Base-by-base conservation (phyloP, 2,797 vertebrate genomes). In the Brotula barbata region DNA sequence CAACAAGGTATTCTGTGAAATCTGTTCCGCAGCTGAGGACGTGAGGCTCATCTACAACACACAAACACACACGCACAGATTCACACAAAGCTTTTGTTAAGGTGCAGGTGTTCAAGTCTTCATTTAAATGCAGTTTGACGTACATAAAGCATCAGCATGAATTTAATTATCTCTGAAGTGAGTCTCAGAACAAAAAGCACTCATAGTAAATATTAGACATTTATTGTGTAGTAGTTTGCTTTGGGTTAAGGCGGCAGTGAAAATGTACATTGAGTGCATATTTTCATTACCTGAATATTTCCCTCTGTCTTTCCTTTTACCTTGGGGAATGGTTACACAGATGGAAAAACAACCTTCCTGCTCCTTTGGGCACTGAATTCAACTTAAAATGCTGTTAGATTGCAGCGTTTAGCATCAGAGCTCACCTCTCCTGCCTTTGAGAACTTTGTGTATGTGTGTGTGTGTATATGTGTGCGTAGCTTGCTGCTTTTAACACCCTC, bases 251-350 rank as follows among this genome's bases (percentile, higher is more conserved):
- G 51, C 46, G 13, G 51, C 41, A 42, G 17, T 50, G 37, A 64
- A 31, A 58, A 23, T 28, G 28, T 58, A 40, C 33, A 65, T 80
- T 72, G 34, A 45, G 58, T 4, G 1, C 16, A 44, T 23, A 41
- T 42, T 66, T 71, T 64, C 36, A 71, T 75, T 55, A 64, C 42
- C 45, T 48, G 63, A 25, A 53, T 23, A 31, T 59, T 54, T 34
- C 8, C 16, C 21, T 4, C 0, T 37, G 4, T 52, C 13, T 41
- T 17, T 19, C 13, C 22, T 21, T 12, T 44, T 40, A 37, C 67
- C 51, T 22, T 6, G 34, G 64, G 70, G 58, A 50, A 39, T 19
- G 20, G 8, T 69, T 49, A 12, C 44, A 36, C 42, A 39, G 47
- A 49, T 73, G 22, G 43, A 42, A 17, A 34, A 50, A 36, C 15